Evolutionary conservation across 2,888 invertebrate genomes (phyloP).

Genomic region (Melanotus villosus): DNA sequence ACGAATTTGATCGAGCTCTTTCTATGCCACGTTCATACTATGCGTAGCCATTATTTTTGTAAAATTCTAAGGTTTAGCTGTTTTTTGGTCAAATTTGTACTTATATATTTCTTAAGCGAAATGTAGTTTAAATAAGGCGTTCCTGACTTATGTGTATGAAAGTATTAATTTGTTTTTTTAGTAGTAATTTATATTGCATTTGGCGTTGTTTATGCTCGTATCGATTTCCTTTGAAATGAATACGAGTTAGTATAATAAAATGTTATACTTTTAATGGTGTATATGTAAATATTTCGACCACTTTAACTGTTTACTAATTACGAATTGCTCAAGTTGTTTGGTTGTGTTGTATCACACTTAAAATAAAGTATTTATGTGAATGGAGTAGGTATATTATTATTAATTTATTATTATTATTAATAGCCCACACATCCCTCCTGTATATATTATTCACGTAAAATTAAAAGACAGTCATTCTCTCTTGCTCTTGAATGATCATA

Average conservation of each 20-base stretch:
- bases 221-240: not conserved
- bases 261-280: not conserved
- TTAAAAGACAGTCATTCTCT: too few relatives aligned
- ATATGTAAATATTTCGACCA: constrained; percentile 19
- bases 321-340: constrained; percentile 41
- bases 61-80: too few relatives aligned
- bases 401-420: too few relatives aligned
- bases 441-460: too few relatives aligned
- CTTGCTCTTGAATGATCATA: too few relatives aligned
- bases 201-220: not conserved
- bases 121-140: not conserved
- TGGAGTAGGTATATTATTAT: too few relatives aligned
- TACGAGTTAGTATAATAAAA: constrained; percentile 6
- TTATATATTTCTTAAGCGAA: not conserved
- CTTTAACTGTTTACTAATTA: constrained; percentile 30
- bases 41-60: too few relatives aligned
- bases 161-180: not conserved
- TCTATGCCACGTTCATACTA: too few relatives aligned
- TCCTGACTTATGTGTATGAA: constrained; percentile 6
- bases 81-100: constrained; percentile 4
- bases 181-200: constrained; percentile 1
- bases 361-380: constrained; percentile 45
- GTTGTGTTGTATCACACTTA: constrained; percentile 39
- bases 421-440: too few relatives aligned
- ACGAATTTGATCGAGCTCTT: not conserved